A percentile compares a stretch with the other conserved stretches of the same genome.
Evolutionary conservation across 2,888 invertebrate genomes (phyloP).

Genomic region (Schizaphis graminum): DNA sequence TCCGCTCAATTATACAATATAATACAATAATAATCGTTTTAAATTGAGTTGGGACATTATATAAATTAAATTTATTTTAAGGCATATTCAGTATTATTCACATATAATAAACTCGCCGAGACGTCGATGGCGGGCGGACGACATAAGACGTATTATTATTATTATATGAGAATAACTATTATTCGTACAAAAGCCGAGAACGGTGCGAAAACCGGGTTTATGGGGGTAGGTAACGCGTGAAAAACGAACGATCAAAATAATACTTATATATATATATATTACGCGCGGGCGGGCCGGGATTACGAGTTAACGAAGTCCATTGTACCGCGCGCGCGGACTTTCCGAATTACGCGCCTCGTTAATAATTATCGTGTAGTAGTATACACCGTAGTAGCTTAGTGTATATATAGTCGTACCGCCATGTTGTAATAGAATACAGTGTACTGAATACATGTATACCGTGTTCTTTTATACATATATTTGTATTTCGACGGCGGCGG

Average conservation of each 20-base stretch:
- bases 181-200: neutral
- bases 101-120: neutral
- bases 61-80: no score
- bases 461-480: no score
- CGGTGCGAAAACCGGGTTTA: neutral
- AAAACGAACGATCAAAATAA: neutral
- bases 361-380: neutral
- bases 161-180: neutral
- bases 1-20: neutral
- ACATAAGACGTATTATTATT: neutral
- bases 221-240: neutral
- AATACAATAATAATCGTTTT: neutral
- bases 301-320: conserved; percentile 28
- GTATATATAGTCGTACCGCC: no score
- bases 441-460: no score
- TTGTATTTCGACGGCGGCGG: no score
- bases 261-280: neutral
- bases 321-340: conserved; percentile 9
- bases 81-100: no score
- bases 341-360: conserved; percentile 33
- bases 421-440: no score
- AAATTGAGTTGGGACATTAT: neutral
- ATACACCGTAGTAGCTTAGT: no score
- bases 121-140: no score
- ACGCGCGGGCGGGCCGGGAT: neutral